Evolutionary conservation across 1,140 invertebrate genomes (phyloP).

Genomic region (Apocrypta bakeri): DNA sequence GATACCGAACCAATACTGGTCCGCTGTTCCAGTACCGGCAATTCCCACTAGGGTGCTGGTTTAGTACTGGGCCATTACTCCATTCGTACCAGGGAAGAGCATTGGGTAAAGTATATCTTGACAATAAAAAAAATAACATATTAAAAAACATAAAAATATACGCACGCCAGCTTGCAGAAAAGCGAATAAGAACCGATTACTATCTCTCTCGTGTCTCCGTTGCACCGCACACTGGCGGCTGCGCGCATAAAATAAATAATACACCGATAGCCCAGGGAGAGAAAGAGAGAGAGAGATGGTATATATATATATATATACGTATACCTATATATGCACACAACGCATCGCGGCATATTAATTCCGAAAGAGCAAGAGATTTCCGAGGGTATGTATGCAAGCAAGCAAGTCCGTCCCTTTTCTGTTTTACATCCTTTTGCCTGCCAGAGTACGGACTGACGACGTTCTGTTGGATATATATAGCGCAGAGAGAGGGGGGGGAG

Average conservation of each 20-base stretch:
- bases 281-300: not conserved
- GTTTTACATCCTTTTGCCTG: constrained; percentile 33
- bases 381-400: constrained; percentile 9
- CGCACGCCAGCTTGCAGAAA: constrained; percentile 41
- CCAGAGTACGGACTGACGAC: constrained; percentile 46
- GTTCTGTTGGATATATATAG: not conserved
- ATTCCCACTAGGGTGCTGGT: too few relatives aligned
- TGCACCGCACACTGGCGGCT: not conserved
- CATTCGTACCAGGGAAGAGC: too few relatives aligned
- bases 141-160: not conserved
- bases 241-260: constrained; percentile 46
- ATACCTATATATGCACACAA: constrained; percentile 2
- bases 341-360: constrained; percentile 40
- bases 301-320: not conserved
- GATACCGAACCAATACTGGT: too few relatives aligned
- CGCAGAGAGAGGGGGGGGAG: too few relatives aligned
- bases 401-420: constrained; percentile 45
- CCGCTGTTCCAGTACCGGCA: too few relatives aligned
- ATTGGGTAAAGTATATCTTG: too few relatives aligned
- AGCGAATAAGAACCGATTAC: constrained; percentile 25
- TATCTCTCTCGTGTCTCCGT: constrained; percentile 35
- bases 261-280: constrained; percentile 28
- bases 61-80: too few relatives aligned
- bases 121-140: not conserved
- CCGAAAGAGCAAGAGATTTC: constrained; percentile 27